phyloP scores from a whole-genome alignment of 2,797 vertebrate genomes.

The Gallinago solitaria region DNA sequence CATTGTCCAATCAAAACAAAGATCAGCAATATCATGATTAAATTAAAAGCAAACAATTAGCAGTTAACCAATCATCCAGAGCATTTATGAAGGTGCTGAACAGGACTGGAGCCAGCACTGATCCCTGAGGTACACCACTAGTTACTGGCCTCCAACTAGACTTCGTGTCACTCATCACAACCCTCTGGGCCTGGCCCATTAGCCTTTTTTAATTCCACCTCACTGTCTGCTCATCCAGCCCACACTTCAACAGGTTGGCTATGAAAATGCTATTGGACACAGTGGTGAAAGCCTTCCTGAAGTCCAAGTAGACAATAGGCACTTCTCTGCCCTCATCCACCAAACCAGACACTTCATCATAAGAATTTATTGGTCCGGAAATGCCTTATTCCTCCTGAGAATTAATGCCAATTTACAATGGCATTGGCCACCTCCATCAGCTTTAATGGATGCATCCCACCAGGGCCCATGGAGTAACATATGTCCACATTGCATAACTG shows the following conservation, averaged over 20 bases:
- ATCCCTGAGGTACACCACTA: neutral
- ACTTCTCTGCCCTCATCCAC: neutral
- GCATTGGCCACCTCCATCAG: neutral
- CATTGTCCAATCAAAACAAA: constrained; percentile 6
- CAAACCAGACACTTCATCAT: neutral
- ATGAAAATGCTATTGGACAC: neutral
- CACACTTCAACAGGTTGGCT: neutral
- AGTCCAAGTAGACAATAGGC: neutral
- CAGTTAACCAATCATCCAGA: neutral
- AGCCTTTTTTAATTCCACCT: neutral
- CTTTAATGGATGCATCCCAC: neutral
- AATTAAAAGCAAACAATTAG: neutral
- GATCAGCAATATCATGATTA: neutral
- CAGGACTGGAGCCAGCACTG: neutral
- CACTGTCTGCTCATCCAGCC: neutral
- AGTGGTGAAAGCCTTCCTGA: neutral
- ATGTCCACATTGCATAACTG: neutral
- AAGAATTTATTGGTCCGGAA: neutral
- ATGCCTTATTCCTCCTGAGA: neutral
- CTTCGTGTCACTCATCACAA: neutral
- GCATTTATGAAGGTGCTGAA: neutral
- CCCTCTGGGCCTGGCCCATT: neutral
- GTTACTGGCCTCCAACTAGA: neutral
- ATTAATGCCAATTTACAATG: neutral
- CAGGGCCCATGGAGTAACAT: neutral